Evolutionary conservation across 2,797 vertebrate genomes (phyloP).

Genomic region (Phoebastria nigripes): DNA sequence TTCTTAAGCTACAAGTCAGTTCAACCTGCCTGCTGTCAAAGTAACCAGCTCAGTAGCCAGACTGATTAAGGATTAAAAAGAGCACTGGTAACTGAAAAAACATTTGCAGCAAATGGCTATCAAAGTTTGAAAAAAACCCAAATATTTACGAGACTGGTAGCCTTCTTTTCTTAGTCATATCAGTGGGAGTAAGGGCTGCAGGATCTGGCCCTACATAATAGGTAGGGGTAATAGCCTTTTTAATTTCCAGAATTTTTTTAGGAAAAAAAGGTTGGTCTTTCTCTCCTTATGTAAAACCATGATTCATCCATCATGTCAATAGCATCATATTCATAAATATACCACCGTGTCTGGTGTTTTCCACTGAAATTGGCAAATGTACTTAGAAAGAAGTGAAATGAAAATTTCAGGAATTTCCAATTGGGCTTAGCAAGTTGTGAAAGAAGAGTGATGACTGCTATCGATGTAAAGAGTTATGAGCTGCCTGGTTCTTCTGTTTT

Average conservation of each 20-base stretch:
- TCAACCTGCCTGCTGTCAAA: neutral
- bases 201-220: neutral
- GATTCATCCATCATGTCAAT: neutral
- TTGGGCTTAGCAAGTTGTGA: neutral
- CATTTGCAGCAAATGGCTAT: neutral
- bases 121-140: neutral
- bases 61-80: neutral
- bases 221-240: neutral
- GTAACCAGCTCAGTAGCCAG: neutral
- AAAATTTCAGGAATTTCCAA: slow-evolving; percentile 52
- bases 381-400: slow-evolving; percentile 15
- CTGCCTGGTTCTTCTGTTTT: slow-evolving; percentile 40
- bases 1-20: neutral
- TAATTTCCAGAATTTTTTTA: neutral
- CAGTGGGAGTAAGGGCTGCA: neutral
- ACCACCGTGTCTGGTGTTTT: neutral
- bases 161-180: neutral
- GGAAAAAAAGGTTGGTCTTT: neutral
- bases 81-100: neutral
- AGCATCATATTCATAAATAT: slow-evolving; percentile 10
- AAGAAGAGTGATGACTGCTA: slow-evolving; percentile 49
- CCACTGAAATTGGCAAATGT: neutral
- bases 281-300: neutral
- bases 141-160: neutral
- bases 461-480: slow-evolving; percentile 48